Base-by-base conservation (phyloP, 1,140 invertebrate genomes). In the Drosophila murphyi region DNA sequence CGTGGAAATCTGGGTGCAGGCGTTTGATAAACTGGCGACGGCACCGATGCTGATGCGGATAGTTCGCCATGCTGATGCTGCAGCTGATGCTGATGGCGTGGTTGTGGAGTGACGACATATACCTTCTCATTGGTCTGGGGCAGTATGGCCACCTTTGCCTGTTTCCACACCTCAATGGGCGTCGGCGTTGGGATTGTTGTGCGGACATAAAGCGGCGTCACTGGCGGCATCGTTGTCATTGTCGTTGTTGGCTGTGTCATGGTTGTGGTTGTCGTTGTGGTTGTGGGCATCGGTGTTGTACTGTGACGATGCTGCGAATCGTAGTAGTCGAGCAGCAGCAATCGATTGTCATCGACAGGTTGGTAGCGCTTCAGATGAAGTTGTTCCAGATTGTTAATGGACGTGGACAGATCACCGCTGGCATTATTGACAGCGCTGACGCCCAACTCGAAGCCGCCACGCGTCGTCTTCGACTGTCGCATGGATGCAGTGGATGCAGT, bases 31-130 rank as follows among this genome's bases (percentile, higher is more conserved):
- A 92, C 92, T 1, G 63, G 82, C 6, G 65, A 50, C 5, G 71
- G 71, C 37, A 54, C 63, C 32, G 82, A 79, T 5, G 76, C 81
- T 1, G 75, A 67, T 2, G 45, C 72, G 7, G 71, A 39, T 0
- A 50, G 12, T 20, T 62, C 68, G 20, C 50, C 8, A 34, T 77
- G 20, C 5, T 72, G 35, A 3, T 65, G 41, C 10, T 60, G 43
- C 32, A 56, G 52, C 37, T 51, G 47, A 10, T 55, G 56, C 2
- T 61, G 61, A 93, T 88, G 83, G 69, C 80, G 65, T 28, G 95
- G 93, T 68, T 95, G 94, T 5, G 96, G 96, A 3, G 96, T 97
- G 2, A 97, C 96, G 6, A 97, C 95, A 78, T 96, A 96, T 0
- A 96, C 94, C 91, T 95, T 96, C 92, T 97, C 96, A 74, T 95